phyloP scores from a whole-genome alignment of 2,888 invertebrate species.

The Drosophila macrospina region DNA sequence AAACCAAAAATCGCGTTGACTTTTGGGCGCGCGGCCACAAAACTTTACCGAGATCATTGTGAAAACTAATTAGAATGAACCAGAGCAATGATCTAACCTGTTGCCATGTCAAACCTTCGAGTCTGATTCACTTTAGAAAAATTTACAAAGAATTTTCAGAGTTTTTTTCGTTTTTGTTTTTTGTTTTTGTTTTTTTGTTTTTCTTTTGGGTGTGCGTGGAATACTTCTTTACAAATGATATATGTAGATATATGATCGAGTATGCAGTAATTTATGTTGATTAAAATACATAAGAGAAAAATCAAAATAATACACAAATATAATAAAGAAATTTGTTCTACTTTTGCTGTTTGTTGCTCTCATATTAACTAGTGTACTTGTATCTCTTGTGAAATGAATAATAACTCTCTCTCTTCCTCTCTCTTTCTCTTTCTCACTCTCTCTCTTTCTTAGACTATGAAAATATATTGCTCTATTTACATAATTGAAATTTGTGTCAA shows the following conservation, averaged over 20 bases:
- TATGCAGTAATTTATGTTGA: conserved; percentile 17
- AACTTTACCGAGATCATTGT: conserved; percentile 85
- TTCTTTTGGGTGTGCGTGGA: conserved; percentile 25
- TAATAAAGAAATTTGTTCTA: conserved; percentile 52
- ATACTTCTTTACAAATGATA: conserved; percentile 46
- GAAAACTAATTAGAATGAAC: conserved; percentile 83
- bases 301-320: conserved; percentile 12
- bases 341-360: conserved; percentile 46
- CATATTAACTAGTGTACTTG: conserved; percentile 50
- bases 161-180: conserved; percentile 6
- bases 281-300: conserved; percentile 38
- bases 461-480: conserved; percentile 57
- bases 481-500: conserved; percentile 35
- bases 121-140: conserved; percentile 67
- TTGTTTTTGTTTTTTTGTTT: not conserved
- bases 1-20: conserved; percentile 64
- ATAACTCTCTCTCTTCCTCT: not conserved
- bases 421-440: too few relatives aligned
- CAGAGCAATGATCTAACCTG: conserved; percentile 20
- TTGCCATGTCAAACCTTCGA: conserved; percentile 21
- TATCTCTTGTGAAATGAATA: conserved; percentile 25
- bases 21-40: conserved; percentile 75
- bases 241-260: conserved; percentile 17
- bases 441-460: conserved; percentile 18
- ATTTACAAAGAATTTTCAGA: conserved; percentile 79